Evolutionary conservation across 2,113 vertebrate genomes (phyloP), one percentile per base, ranked within the genome.

Genomic region (Paracanthobrama guichenoti): DNA sequence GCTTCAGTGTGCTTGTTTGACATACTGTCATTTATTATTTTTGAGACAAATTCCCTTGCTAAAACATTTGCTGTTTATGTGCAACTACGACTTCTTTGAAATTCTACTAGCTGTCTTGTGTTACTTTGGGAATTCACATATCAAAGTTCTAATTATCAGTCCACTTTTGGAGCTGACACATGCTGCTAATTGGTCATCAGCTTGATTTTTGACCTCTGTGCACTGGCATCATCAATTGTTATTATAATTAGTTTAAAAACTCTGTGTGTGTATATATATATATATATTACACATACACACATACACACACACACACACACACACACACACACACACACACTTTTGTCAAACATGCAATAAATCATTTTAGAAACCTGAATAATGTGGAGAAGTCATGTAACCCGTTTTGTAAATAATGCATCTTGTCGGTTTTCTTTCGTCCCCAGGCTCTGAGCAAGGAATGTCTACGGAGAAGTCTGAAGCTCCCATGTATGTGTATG

Each of bases 401-500:
- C 2, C 53, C 18, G 22, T 73, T 18, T 73, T 67, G 9, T 26
- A 24, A 18, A 57, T 14, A 39, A 39, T 39, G 6, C 16, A 5
- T 18, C 89, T 80, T 91, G 81, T 89, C 73, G 79, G 71, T 55
- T 87, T 89, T 93, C 4, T 88, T 71, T 90, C 92, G 85, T 59
- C 69, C 22, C 16, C 90, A 96, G 95, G 96, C 92, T 95, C 92
- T 93, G 93, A 96, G 95, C 95, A 57, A 82, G 95, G 95, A 93
- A 96, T 96, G 96, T 96, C 96, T 94, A 93, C 94, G 92, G 95
- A 96, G 95, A 95, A 95, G 94, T 92, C 95, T 94, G 95, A 95
- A 91, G 95, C 95, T 93, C 97, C 96, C 92, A 94, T 98, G 94
- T 98, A 98, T 89, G 96, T 98, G 92, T 98, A 97, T 93, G 97